Evolutionary conservation across 2,797 vertebrate genomes (phyloP).

Genomic region (Poliocrania exsul): DNA sequence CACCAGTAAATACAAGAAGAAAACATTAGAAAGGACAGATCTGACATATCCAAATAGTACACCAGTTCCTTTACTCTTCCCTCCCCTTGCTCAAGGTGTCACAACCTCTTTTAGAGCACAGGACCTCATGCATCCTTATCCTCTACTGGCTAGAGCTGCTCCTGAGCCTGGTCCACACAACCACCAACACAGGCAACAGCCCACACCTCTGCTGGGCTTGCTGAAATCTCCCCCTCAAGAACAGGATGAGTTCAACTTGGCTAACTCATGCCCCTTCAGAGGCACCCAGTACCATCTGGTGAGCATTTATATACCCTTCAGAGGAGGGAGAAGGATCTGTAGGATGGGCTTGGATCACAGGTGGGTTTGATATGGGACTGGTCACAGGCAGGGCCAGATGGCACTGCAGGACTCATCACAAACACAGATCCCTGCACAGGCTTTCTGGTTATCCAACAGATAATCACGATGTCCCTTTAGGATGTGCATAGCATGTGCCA

Average conservation of each 20-base stretch:
- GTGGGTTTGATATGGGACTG: background rate
- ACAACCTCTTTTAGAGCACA: background rate
- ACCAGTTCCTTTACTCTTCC: background rate
- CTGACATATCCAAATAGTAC: background rate
- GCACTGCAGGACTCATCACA: accelerated
- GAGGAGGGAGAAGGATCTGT: background rate
- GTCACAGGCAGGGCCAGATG: background rate
- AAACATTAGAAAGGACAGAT: background rate
- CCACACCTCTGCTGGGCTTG: background rate
- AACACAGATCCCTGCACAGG: background rate
- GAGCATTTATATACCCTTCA: background rate
- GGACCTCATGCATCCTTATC: background rate
- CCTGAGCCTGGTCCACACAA: background rate
- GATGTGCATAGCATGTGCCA: background rate
- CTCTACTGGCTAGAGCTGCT: background rate
- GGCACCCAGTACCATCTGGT: accelerated
- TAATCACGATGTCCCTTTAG: background rate
- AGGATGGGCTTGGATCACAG: background rate
- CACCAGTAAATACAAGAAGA: background rate
- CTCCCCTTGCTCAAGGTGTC: background rate
- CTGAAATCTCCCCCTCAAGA: background rate
- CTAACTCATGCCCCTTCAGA: background rate
- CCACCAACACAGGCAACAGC: accelerated
- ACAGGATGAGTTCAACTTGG: accelerated
- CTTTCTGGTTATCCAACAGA: background rate